Percentiles rank a stretch among this genome's conserved stretches.
Evolutionary conservation across 92 coral and sea anemone genomes (phyloP).

Genomic region (Meandrina meandrites): DNA sequence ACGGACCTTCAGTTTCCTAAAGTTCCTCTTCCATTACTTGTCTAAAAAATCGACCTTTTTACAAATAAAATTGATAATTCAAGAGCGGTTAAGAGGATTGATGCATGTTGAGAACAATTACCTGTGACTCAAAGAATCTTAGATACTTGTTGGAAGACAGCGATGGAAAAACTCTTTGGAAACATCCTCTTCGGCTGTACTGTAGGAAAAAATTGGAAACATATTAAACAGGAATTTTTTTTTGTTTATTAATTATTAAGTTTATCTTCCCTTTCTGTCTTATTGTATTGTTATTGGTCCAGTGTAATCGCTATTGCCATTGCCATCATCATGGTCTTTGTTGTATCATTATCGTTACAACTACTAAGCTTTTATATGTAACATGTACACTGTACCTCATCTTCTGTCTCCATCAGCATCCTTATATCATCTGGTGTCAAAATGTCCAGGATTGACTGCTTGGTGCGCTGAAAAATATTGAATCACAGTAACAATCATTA

Average conservation of each 20-base stretch:
- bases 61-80: background rate
- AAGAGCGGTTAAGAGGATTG: background rate
- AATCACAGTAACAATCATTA: background rate
- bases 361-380: background rate
- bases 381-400: slow-evolving; percentile 85
- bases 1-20: background rate
- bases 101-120: slow-evolving; percentile 29
- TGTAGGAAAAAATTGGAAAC: slow-evolving; percentile 37
- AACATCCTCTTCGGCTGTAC: slow-evolving; percentile 93
- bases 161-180: slow-evolving; percentile 97
- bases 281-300: background rate
- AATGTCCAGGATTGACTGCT: slow-evolving; percentile 79
- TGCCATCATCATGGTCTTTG: background rate
- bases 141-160: slow-evolving; percentile 82
- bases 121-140: slow-evolving; percentile 85
- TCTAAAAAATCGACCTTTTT: background rate
- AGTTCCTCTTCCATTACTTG: background rate
- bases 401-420: slow-evolving; percentile 95
- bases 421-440: slow-evolving; percentile 91
- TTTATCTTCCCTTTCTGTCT: background rate
- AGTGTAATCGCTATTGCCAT: background rate
- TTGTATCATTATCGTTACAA: background rate
- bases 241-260: background rate
- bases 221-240: background rate
- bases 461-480: slow-evolving; percentile 66